Base-by-base conservation (phyloP, 2,113 vertebrate species). In the Leucosticte australis region DNA sequence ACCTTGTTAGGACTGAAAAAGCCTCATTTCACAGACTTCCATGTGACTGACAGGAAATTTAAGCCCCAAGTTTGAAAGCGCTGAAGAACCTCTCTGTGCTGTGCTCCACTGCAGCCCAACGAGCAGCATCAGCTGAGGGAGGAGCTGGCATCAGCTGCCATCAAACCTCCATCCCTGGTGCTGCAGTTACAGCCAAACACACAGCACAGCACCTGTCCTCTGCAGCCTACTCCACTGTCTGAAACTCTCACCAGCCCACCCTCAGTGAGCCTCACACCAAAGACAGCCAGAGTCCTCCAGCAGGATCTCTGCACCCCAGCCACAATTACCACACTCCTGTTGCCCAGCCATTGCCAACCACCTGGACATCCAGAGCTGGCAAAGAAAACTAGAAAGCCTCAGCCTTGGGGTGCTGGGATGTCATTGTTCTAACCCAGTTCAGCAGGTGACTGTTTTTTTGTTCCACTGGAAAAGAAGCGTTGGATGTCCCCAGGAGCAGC, bases 61-160 rank as follows among this genome's bases (percentile, higher is more conserved):
- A 60, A 84, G 37, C 9, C 21, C 56, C 44, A 28, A 11, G 9
- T 23, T 82, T 10, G 35, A 49, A 69, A 78, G 27, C 0, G 0
- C 24, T 52, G 1, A 39, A 31, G 42, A 17, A 37, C 23, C 42
- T 24, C 7, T 35, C 42, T 41, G 35, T 27, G 60, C 46, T 55
- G 31, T 42, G 5, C 49, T 55, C 50, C 24, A 2, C 64, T 21
- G 7, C 35, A 49, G 13, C 24, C 64, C 74, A 53, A 11, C 0
- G 2, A n/a, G 70, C 3, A 1, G 3, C 19, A 27, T 3, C 39
- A 41, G 23, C 15, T 26, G 62, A 26, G 3, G 9, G 65, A 22
- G 1, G 3, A 11, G 33, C 44, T 35, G 65, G 3, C 19, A 27
- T 4, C 39, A 23, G 74, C 35, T 22, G 37, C 2, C 39, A 46